Conservation (phyloP, 2,797 vertebrate species). For the Mus minutoides region DNA sequence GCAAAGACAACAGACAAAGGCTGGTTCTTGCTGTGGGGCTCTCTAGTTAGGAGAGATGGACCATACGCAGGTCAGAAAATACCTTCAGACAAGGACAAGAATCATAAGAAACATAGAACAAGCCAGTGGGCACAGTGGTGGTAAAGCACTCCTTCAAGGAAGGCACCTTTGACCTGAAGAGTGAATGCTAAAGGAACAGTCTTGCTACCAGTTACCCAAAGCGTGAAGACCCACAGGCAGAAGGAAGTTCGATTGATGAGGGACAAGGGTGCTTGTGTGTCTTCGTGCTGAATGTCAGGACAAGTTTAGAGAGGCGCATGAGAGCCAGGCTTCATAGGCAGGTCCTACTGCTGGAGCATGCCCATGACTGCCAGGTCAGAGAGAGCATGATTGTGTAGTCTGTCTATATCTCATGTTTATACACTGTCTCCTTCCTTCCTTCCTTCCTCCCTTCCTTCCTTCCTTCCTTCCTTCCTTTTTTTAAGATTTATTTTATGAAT, state of each 20-base stretch:
- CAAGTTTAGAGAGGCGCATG: not conserved
- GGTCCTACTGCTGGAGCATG: not conserved
- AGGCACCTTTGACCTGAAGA: not conserved
- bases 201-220: slow-evolving; percentile 6
- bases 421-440: not conserved
- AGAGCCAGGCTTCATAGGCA: not conserved
- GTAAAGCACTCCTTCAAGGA: not conserved
- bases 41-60: not conserved
- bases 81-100: not conserved
- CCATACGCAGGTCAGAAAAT: not conserved
- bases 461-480: too few relatives aligned
- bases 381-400: not conserved
- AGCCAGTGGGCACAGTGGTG: fast-evolving
- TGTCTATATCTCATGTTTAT: not conserved
- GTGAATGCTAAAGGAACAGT: not conserved
- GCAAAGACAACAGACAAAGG: not conserved
- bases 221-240: not conserved
- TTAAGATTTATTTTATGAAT: not conserved
- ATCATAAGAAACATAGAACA: not conserved
- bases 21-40: not conserved
- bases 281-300: not conserved
- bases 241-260: not conserved
- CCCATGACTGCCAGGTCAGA: not conserved
- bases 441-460: too few relatives aligned
- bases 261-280: not conserved